phyloP scores from a whole-genome alignment of 1,140 invertebrate species.

The Apis laboriosa region DNA sequence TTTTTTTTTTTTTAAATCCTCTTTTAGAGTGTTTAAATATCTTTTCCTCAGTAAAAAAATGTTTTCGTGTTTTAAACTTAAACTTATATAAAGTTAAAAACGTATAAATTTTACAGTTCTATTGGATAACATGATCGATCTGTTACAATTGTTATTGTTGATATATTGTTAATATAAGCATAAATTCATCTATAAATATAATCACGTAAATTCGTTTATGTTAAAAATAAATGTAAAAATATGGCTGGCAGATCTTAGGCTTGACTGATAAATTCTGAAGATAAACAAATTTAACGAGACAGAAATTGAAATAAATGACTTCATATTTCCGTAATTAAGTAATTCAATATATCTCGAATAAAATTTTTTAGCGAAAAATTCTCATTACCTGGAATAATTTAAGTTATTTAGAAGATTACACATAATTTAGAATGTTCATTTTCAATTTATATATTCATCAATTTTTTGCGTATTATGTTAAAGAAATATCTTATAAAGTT shows the following conservation, averaged over 20 bases:
- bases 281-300: slow-evolving; percentile 4
- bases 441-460: too few species aligned
- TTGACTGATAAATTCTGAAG: neutral
- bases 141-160: neutral
- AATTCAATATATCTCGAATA: neutral
- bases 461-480: too few species aligned
- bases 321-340: slow-evolving; percentile 9
- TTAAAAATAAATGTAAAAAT: neutral
- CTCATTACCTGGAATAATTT: neutral
- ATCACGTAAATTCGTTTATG: neutral
- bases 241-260: neutral
- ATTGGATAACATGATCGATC: too few species aligned
- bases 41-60: too few species aligned
- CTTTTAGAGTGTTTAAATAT: too few species aligned
- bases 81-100: neutral
- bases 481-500: too few species aligned
- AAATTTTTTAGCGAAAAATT: neutral
- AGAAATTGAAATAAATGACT: slow-evolving; percentile 5
- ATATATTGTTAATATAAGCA: neutral
- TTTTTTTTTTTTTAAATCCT: too few species aligned
- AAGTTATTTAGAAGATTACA: neutral
- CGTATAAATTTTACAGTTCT: too few species aligned
- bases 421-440: neutral
- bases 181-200: neutral
- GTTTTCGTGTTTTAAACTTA: neutral